These are phyloP conservation scores for Drosophila fuyamai DNA, from an alignment of 1,140 invertebrate genomes.

Conservation along the genomic window DNA sequence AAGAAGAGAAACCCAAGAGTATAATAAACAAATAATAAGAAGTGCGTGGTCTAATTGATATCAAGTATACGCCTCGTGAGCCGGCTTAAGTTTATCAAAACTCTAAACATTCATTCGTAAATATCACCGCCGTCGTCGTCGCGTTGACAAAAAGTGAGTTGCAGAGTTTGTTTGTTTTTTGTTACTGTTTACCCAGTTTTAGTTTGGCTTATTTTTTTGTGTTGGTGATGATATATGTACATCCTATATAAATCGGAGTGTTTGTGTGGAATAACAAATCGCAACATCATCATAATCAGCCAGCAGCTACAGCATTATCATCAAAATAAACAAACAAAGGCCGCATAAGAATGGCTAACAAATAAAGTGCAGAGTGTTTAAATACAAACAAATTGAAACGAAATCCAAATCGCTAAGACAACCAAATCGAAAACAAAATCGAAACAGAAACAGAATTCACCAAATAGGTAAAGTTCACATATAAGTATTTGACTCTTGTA, in stretches of 20 bases:
- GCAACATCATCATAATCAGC: conserved; percentile 2
- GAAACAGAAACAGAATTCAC: conserved; percentile 34
- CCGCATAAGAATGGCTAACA: background rate
- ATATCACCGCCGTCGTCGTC: conserved; percentile 3
- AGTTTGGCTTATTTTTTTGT: conserved; percentile 13
- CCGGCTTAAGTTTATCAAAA: conserved; percentile 11
- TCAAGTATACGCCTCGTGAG: conserved; percentile 56
- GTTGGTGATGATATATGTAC: conserved; percentile 4
- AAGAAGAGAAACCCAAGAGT: background rate
- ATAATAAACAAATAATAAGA: conserved; percentile 33
- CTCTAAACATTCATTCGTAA: conserved; percentile 2
- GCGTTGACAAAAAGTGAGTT: conserved; percentile 34
- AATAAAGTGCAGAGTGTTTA: conserved; percentile 34
- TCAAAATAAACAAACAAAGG: conserved; percentile 13
- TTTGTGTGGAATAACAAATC: conserved; percentile 4
- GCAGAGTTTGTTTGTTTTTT: conserved; percentile 29
- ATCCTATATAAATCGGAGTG: background rate
- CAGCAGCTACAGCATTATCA: conserved; percentile 20
- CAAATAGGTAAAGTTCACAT: conserved; percentile 77
- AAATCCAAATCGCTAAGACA: conserved; percentile 13
- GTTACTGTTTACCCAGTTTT: conserved; percentile 26
- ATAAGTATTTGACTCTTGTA: conserved; percentile 36
- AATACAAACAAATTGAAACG: conserved; percentile 6
- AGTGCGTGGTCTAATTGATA: conserved; percentile 62
- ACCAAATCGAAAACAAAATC: conserved; percentile 20